phyloP scores from a whole-genome alignment of 2,797 vertebrate species.

The Ambastaia sidthimunki region DNA sequence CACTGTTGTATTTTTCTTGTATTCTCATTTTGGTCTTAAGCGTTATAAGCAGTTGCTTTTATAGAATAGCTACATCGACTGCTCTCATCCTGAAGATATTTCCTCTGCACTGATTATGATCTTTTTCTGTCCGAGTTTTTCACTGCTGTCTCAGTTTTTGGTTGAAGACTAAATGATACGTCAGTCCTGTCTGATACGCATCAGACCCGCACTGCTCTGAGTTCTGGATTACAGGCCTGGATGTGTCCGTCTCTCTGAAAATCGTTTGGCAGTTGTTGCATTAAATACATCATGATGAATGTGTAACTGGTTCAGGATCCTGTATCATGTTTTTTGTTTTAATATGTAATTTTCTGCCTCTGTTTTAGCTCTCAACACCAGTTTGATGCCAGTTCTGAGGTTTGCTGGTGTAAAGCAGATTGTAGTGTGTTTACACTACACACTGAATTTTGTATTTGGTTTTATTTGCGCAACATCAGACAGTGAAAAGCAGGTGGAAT shows the following conservation, averaged over 20 bases:
- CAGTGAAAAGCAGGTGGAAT: conserved; percentile 53
- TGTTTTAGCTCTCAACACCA: conserved; percentile 49
- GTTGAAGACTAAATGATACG: conserved; percentile 42
- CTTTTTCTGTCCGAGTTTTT: conserved; percentile 33
- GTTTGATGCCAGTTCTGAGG: conserved; percentile 42
- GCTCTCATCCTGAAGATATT: conserved; percentile 24
- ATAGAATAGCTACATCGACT: conserved; percentile 43
- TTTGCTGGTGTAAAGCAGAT: conserved; percentile 28
- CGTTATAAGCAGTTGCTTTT: conserved; percentile 53
- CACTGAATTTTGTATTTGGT: conserved; percentile 50
- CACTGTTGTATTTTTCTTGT: conserved; percentile 42
- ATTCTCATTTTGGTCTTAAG: conserved; percentile 34
- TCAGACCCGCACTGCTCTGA: too few relatives aligned
- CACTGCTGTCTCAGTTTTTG: conserved; percentile 55
- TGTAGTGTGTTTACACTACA: conserved; percentile 28
- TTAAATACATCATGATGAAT: conserved; percentile 47
- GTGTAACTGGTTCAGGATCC: conserved; percentile 49
- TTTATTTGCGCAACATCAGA: conserved; percentile 46
- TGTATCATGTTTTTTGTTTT: conserved; percentile 37
- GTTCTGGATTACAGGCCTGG: conserved; percentile 20
- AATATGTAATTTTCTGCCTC: conserved; percentile 44
- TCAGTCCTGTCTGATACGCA: conserved; percentile 33
- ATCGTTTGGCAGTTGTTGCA: conserved; percentile 35
- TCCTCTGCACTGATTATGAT: conserved; percentile 58
- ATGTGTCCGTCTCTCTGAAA: conserved; percentile 42